phyloP scores from a whole-genome alignment of 2,113 vertebrate species.

The Nyctibius bracteatus region DNA sequence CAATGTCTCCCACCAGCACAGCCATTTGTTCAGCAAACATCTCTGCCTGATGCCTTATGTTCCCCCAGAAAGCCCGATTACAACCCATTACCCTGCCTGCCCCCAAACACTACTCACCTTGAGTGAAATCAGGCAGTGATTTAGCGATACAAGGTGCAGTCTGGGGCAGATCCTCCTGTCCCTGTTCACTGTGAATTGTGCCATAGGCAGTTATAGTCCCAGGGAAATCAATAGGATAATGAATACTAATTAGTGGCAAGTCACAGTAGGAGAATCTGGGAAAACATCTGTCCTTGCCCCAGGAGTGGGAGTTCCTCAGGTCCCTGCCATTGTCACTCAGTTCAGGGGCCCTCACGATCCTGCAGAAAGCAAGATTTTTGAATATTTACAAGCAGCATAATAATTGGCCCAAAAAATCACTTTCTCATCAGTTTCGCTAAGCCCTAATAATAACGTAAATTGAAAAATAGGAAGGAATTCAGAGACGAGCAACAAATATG shows the following conservation, averaged over 20 bases:
- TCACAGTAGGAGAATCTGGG: neutral
- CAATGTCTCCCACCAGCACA: neutral
- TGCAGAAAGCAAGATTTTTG: neutral
- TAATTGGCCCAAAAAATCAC: conserved; percentile 30
- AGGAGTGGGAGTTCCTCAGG: neutral
- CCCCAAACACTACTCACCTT: neutral
- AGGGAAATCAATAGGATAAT: conserved; percentile 9
- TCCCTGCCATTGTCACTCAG: neutral
- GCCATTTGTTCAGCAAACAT: neutral
- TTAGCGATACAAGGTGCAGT: neutral
- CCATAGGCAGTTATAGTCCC: neutral
- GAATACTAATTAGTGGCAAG: neutral
- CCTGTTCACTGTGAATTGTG: neutral
- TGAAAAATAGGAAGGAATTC: conserved; percentile 60
- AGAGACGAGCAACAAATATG: conserved; percentile 32
- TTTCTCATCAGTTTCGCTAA: conserved; percentile 58
- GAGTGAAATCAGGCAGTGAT: neutral
- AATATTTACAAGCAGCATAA: conserved; percentile 36
- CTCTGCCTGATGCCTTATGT: neutral
- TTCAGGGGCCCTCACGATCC: neutral
- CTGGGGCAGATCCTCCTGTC: neutral
- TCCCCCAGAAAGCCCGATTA: neutral
- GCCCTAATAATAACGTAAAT: conserved; percentile 61
- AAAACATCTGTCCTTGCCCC: conserved; percentile 12
- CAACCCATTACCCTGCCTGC: neutral